These are phyloP conservation scores for Acrobasis suavella DNA, from an alignment of 2,888 invertebrate genomes.

Conservation along the genomic window DNA sequence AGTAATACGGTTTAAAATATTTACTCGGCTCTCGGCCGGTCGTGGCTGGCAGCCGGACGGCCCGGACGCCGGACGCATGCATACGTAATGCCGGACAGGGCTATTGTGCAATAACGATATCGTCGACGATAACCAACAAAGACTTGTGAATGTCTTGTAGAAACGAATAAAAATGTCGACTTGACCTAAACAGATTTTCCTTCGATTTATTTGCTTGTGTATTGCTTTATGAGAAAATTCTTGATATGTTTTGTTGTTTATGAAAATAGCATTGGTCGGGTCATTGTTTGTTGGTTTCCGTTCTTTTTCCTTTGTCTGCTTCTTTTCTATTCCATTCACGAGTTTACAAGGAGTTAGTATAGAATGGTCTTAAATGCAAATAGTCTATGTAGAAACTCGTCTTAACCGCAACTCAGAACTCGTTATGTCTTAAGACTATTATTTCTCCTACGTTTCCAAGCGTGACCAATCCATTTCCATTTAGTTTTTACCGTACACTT, in stretches of 20 bases:
- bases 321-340: too few species aligned
- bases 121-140: not conserved
- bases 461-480: too few species aligned
- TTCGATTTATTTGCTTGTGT: not conserved
- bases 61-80: constrained; percentile 17
- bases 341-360: too few species aligned
- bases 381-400: too few species aligned
- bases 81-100: constrained; percentile 17
- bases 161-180: not conserved
- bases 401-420: too few species aligned
- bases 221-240: not conserved
- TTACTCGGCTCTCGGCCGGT: constrained; percentile 7
- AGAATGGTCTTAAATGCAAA: too few species aligned
- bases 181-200: not conserved
- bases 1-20: constrained; percentile 25
- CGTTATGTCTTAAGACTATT: too few species aligned
- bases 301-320: too few species aligned
- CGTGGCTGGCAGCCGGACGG: not conserved
- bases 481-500: too few species aligned
- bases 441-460: too few species aligned
- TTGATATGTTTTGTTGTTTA: not conserved
- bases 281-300: too few species aligned
- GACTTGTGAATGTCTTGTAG: constrained; percentile 9
- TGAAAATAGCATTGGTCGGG: too few species aligned
- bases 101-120: constrained; percentile 15